These are phyloP conservation scores for Drosophila lacertosa DNA, from an alignment of 1,140 invertebrate species.

Conservation along the genomic window DNA sequence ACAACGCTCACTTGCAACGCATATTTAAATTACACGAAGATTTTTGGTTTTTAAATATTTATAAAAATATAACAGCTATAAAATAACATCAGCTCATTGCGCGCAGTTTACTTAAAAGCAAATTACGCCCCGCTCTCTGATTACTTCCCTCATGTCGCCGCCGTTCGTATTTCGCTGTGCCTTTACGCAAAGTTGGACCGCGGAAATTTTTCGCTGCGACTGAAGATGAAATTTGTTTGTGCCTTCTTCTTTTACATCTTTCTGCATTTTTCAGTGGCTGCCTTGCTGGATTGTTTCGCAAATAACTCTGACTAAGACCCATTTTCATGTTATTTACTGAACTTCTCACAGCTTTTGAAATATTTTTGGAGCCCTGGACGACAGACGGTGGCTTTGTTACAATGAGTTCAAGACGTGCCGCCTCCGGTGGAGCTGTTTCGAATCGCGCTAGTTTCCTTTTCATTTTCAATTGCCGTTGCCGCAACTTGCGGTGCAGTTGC, in stretches of 20 bases:
- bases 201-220: too few species aligned
- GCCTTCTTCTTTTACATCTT: background rate
- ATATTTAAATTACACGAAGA: constrained; percentile 1
- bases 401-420: constrained; percentile 39
- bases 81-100: background rate
- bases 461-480: background rate
- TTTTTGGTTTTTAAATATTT: background rate
- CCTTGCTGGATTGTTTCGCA: background rate
- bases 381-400: background rate
- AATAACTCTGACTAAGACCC: background rate
- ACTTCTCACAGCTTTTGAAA: background rate
- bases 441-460: constrained; percentile 34
- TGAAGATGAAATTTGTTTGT: background rate
- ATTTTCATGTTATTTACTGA: background rate
- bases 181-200: background rate
- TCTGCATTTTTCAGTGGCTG: background rate
- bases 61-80: constrained; percentile 24
- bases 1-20: background rate
- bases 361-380: background rate
- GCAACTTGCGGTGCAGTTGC: background rate
- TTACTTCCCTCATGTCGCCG: background rate
- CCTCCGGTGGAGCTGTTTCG: constrained; percentile 36
- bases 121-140: background rate
- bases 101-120: background rate
- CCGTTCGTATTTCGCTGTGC: background rate